These are phyloP conservation scores for Phragmatobia fuliginosa DNA, from an alignment of 2,888 invertebrate genomes.

Conservation along the genomic window DNA sequence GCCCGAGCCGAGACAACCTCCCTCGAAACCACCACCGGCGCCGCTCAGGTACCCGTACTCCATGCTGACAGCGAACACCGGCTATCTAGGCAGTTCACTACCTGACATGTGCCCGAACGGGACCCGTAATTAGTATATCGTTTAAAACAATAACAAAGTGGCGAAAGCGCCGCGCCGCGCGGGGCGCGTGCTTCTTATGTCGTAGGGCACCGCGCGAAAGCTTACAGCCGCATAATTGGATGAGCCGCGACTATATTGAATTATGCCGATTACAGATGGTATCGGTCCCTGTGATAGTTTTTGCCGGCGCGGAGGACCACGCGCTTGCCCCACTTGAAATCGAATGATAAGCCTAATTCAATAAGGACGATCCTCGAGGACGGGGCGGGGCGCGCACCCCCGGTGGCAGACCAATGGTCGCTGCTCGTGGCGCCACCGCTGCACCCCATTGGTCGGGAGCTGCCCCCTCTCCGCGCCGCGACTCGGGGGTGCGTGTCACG, in stretches of 20 bases:
- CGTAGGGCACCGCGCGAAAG: conserved; percentile 64
- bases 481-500: conserved; percentile 83
- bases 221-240: conserved; percentile 84
- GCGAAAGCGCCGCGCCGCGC: conserved; percentile 68
- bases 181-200: conserved; percentile 72
- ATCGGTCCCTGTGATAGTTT: conserved; percentile 80
- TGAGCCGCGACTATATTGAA: conserved; percentile 82
- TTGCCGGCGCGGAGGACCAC: conserved; percentile 79
- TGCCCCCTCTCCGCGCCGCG: conserved; percentile 65
- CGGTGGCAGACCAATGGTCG: conserved; percentile 73
- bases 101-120: conserved; percentile 68
- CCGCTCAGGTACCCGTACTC: conserved; percentile 85
- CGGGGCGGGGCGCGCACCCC: conserved; percentile 82
- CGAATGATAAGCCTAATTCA: conserved; percentile 93
- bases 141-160: conserved; percentile 52
- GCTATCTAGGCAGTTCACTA: conserved; percentile 85
- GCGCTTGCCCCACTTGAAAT: conserved; percentile 86
- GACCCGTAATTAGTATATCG: conserved; percentile 43
- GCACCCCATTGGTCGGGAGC: conserved; percentile 65
- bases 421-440: conserved; percentile 61
- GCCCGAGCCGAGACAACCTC: conserved; percentile 86
- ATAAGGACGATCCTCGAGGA: conserved; percentile 88
- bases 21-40: conserved; percentile 81
- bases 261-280: conserved; percentile 85
- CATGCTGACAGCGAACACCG: conserved; percentile 70